These are phyloP conservation scores for Drosophila robusta DNA, from an alignment of 2,888 invertebrate genomes.

Conservation along the genomic window DNA sequence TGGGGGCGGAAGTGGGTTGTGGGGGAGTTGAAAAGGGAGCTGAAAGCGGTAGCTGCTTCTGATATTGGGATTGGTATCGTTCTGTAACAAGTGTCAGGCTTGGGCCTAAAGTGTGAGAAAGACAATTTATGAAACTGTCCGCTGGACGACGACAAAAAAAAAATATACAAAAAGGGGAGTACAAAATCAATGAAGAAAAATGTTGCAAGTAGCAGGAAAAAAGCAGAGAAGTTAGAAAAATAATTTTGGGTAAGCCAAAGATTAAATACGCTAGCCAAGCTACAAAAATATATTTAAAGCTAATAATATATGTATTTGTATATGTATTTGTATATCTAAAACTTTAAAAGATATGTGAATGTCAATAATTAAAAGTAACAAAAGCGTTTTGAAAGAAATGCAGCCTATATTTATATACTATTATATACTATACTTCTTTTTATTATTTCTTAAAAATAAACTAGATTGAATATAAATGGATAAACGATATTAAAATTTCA, in stretches of 20 bases:
- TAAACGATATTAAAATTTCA: too few species aligned
- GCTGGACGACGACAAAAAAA: constrained; percentile 40
- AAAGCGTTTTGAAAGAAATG: too few species aligned
- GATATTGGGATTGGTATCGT: constrained; percentile 45
- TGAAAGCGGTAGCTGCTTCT: constrained; percentile 24
- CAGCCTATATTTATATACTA: too few species aligned
- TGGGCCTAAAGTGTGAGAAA: constrained; percentile 44
- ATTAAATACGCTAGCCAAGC: constrained; percentile 16
- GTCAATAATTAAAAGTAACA: too few species aligned
- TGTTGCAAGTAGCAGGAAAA: constrained; percentile 32
- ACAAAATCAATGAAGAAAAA: constrained; percentile 73
- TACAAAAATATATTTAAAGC: background rate
- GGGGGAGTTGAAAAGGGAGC: constrained; percentile 1
- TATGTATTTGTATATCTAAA: too few species aligned
- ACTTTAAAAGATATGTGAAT: too few species aligned
- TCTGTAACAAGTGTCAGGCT: constrained; percentile 74
- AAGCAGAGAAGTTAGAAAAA: constrained; percentile 15
- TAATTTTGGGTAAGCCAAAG: constrained; percentile 1
- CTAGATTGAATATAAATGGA: too few species aligned
- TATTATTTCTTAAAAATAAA: too few species aligned
- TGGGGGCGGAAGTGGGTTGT: background rate
- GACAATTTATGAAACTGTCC: constrained; percentile 75
- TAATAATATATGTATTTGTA: too few species aligned
- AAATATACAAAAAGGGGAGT: constrained; percentile 6
- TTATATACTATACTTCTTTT: too few species aligned